Evolutionary conservation across 2,113 vertebrate species (phyloP).

Genomic region (Aptenodytes patagonicus): DNA sequence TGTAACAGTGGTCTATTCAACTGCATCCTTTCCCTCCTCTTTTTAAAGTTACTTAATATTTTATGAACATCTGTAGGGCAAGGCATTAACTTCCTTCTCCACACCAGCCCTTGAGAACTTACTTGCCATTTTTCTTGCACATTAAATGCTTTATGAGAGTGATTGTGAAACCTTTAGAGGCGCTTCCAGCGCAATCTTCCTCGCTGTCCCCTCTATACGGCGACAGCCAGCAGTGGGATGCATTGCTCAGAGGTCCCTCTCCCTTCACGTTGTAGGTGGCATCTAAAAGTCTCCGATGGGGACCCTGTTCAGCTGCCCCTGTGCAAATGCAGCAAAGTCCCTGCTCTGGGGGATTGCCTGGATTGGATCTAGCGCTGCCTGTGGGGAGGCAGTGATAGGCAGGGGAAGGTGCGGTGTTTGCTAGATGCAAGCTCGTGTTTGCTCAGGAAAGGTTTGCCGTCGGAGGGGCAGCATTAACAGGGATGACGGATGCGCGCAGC

Average conservation of each 20-base stretch:
- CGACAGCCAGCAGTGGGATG: background rate
- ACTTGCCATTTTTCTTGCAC: background rate
- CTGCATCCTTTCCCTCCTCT: background rate
- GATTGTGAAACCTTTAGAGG: background rate
- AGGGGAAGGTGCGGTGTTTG: background rate
- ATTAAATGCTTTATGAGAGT: conserved; percentile 35
- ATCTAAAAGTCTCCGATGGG: background rate
- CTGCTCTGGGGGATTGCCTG: accelerated
- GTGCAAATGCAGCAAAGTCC: accelerated
- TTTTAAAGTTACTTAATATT: conserved; percentile 52
- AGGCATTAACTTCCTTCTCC: conserved; percentile 1
- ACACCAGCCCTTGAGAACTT: background rate
- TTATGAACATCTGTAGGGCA: conserved; percentile 49
- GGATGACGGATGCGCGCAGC: background rate
- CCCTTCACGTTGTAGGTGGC: background rate
- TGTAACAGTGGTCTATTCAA: background rate
- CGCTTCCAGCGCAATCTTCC: background rate
- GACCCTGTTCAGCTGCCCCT: accelerated
- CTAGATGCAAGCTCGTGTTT: background rate
- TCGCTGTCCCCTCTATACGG: accelerated
- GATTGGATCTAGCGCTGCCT: background rate
- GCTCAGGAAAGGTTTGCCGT: background rate
- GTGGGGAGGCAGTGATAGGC: accelerated
- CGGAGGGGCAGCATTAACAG: accelerated
- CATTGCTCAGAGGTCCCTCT: accelerated